These are phyloP conservation scores for Pelobates fuscus DNA, from an alignment of 2,113 vertebrate species.

Conservation along the genomic window DNA sequence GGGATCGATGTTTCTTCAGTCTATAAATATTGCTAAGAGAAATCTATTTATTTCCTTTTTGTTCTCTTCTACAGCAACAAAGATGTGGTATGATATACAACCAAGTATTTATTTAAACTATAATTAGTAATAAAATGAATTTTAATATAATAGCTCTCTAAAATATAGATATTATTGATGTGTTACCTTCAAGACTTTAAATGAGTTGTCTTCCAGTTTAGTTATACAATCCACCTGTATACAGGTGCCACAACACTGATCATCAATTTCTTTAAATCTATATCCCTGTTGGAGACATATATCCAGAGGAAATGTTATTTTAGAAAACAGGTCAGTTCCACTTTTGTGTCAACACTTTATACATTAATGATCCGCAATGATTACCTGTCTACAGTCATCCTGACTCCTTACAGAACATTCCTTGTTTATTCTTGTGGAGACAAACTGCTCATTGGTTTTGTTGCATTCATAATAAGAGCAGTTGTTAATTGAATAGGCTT, in stretches of 20 bases:
- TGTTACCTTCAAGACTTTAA: slow-evolving; percentile 22
- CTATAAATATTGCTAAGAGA: too few relatives aligned
- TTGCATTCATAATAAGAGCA: slow-evolving; percentile 1
- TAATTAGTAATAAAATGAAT: too few relatives aligned
- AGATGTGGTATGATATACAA: too few relatives aligned
- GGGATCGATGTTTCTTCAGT: slow-evolving; percentile 13
- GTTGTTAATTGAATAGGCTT: not conserved
- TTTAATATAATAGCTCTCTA: too few relatives aligned
- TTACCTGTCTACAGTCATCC: not conserved
- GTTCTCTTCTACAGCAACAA: too few relatives aligned
- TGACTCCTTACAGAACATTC: not conserved
- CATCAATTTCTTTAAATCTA: slow-evolving; percentile 43
- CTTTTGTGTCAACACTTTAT: too few relatives aligned
- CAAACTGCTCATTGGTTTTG: not conserved
- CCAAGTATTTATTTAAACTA: too few relatives aligned
- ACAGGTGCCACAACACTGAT: slow-evolving; percentile 64
- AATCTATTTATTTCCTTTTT: too few relatives aligned
- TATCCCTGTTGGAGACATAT: slow-evolving; percentile 59
- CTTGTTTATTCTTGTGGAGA: not conserved
- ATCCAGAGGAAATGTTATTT: not conserved
- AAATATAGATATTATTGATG: too few relatives aligned
- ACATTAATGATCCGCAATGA: too few relatives aligned
- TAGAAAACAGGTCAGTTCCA: too few relatives aligned
- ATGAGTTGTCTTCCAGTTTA: not conserved
- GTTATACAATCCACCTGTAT: slow-evolving; percentile 8